Evolutionary conservation across 1,140 invertebrate genomes (phyloP).

Genomic region (Drosophila prosaltans): DNA sequence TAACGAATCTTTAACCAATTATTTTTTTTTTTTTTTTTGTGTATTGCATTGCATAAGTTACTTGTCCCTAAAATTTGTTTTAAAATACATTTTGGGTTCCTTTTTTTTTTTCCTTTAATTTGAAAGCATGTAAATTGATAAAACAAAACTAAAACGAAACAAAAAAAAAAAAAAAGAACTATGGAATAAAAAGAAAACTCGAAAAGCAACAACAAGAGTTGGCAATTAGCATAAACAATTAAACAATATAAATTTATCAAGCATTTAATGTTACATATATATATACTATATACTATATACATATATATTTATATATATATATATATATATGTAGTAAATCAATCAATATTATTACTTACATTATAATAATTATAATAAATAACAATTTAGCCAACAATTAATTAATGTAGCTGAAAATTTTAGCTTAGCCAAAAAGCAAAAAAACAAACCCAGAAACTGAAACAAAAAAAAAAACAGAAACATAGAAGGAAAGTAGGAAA

Average conservation of each 20-base stretch:
- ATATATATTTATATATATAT: constrained; percentile 1
- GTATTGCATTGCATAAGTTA: constrained; percentile 47
- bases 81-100: constrained; percentile 11
- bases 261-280: constrained; percentile 28
- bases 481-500: too few species aligned
- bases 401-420: constrained; percentile 53
- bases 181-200: constrained; percentile 23
- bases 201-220: constrained; percentile 21
- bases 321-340: constrained; percentile 36
- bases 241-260: constrained; percentile 15
- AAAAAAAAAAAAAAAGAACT: constrained; percentile 32
- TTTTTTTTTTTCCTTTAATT: constrained; percentile 19
- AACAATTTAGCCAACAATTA: constrained; percentile 54
- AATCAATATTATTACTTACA: constrained; percentile 41
- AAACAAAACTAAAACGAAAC: constrained; percentile 25
- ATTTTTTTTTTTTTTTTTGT: constrained; percentile 35
- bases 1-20: constrained; percentile 42
- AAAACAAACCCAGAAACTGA: background rate
- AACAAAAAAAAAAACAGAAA: background rate
- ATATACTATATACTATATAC: constrained; percentile 18
- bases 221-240: constrained; percentile 5
- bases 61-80: constrained; percentile 34
- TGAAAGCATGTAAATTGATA: constrained; percentile 36
- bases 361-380: constrained; percentile 22
- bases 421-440: constrained; percentile 31